Percentiles rank a stretch among this genome's conserved stretches.
Conservation (phyloP, 2,113 vertebrate genomes). For the Antigone vipio region DNA sequence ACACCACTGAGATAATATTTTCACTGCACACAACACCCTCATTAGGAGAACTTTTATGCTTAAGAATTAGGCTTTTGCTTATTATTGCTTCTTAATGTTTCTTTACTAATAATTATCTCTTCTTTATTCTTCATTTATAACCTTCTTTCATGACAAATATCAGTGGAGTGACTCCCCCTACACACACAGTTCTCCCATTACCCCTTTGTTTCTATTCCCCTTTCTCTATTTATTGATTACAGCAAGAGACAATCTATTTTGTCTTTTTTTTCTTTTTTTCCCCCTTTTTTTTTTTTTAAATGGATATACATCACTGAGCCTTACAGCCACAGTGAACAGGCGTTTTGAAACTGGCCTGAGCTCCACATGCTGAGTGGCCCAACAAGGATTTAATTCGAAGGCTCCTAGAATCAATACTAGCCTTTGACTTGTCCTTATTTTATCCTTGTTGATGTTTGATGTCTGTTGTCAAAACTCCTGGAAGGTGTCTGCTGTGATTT, state of each 20-base stretch:
- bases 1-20: background rate
- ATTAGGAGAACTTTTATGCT: background rate
- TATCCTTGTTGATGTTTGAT: slow-evolving; percentile 66
- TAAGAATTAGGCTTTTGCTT: background rate
- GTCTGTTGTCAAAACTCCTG: slow-evolving; percentile 61
- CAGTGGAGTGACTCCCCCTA: background rate
- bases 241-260: background rate
- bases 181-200: background rate
- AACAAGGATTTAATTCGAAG: slow-evolving; percentile 52
- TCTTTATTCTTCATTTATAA: background rate
- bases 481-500: slow-evolving; percentile 52
- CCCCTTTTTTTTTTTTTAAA: background rate
- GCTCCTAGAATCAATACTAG: slow-evolving; percentile 52
- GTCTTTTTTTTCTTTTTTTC: fast-evolving
- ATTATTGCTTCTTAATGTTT: background rate
- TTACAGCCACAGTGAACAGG: background rate
- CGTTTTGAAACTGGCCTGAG: background rate
- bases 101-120: background rate
- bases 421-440: slow-evolving; percentile 64
- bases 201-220: background rate
- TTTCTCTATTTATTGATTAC: slow-evolving; percentile 39
- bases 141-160: background rate
- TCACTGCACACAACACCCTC: background rate
- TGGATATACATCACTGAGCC: background rate
- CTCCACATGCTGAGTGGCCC: slow-evolving; percentile 29